These are phyloP conservation scores for Ceratosolen solmsi DNA, from an alignment of 1,140 invertebrate species.

Conservation along the genomic window DNA sequence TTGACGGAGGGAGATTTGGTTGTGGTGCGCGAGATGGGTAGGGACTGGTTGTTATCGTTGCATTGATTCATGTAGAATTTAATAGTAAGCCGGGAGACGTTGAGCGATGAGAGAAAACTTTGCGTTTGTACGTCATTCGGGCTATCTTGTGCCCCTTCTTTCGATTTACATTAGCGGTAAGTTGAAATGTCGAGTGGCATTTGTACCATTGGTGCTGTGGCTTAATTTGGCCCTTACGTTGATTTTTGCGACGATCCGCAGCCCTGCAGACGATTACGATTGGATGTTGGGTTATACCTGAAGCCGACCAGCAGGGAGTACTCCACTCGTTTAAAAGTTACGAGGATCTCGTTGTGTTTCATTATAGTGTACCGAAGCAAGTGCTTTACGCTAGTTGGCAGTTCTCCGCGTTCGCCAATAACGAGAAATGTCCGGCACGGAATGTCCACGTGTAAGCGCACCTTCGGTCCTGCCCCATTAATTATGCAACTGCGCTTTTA, in stretches of 20 bases:
- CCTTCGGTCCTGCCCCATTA: not conserved
- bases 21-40: no score
- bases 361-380: slow-evolving; percentile 74
- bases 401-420: slow-evolving; percentile 75
- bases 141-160: not conserved
- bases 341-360: slow-evolving; percentile 74
- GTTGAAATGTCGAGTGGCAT: not conserved
- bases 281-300: slow-evolving; percentile 60
- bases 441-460: slow-evolving; percentile 73
- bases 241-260: not conserved
- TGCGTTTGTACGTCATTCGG: not conserved
- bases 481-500: not conserved
- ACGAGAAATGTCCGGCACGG: slow-evolving; percentile 67
- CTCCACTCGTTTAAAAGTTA: slow-evolving; percentile 73
- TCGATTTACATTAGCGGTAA: slow-evolving; percentile 22
- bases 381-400: slow-evolving; percentile 74
- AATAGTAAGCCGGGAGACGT: no score
- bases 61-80: no score
- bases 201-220: no score
- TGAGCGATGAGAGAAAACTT: no score
- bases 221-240: no score
- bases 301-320: slow-evolving; percentile 74
- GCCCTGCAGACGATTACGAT: slow-evolving; percentile 17
- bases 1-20: no score
- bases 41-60: no score